These are phyloP conservation scores for Diarsia mendica DNA, from an alignment of 2,888 invertebrate genomes.

Conservation along the genomic window DNA sequence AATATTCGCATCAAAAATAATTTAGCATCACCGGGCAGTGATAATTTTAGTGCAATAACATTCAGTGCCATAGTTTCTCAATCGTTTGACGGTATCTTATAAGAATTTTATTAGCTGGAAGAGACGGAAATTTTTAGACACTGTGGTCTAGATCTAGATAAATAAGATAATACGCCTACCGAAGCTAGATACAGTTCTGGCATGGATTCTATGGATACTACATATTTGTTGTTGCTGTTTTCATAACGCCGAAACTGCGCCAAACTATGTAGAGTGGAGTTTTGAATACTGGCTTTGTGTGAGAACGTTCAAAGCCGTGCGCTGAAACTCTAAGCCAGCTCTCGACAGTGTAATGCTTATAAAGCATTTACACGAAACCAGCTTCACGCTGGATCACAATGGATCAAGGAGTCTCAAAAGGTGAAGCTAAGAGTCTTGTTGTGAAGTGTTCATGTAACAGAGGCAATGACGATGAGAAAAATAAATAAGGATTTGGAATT, in stretches of 20 bases:
- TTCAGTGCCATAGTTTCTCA: constrained; percentile 52
- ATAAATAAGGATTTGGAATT: background rate
- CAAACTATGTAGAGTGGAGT: constrained; percentile 37
- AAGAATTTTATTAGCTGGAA: constrained; percentile 21
- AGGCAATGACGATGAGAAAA: constrained; percentile 1
- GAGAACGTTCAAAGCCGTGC: constrained; percentile 29
- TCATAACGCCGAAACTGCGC: constrained; percentile 30
- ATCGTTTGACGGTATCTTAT: constrained; percentile 16
- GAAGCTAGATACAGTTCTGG: constrained; percentile 18
- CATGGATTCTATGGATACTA: constrained; percentile 6
- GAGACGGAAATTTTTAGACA: constrained; percentile 7
- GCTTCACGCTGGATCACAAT: constrained; percentile 39
- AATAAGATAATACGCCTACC: constrained; percentile 26
- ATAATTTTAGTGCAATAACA: constrained; percentile 66
- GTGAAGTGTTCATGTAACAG: constrained; percentile 19
- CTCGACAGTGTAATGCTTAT: constrained; percentile 37
- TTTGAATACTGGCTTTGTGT: constrained; percentile 36
- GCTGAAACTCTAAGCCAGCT: constrained; percentile 26
- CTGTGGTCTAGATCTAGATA: constrained; percentile 39
- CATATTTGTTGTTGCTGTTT: constrained; percentile 26
- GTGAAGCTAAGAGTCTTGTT: constrained; percentile 35
- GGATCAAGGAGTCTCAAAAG: constrained; percentile 34
- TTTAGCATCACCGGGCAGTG: constrained; percentile 56
- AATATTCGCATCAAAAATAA: constrained; percentile 71
- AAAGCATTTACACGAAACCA: constrained; percentile 31